phyloP scores from a whole-genome alignment of 1,140 invertebrate genomes.

The Ceratosolen solmsi region DNA sequence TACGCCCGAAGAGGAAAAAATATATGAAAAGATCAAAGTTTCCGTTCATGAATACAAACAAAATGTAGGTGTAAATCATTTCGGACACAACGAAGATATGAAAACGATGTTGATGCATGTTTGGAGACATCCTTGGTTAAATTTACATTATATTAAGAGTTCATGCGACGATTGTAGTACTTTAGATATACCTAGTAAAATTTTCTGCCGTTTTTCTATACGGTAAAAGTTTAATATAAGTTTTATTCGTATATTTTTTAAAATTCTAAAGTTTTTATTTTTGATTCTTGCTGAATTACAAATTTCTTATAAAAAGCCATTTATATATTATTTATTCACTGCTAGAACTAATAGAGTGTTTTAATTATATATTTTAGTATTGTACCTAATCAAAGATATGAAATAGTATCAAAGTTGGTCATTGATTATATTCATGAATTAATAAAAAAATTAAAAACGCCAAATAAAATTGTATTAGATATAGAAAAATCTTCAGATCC shows the following conservation, averaged over 20 bases:
- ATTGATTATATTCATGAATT: conserved; percentile 73
- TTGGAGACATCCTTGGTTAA: conserved; percentile 64
- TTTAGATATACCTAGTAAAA: conserved; percentile 51
- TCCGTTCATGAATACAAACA: conserved; percentile 73
- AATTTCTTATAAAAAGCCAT: no score
- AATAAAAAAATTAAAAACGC: conserved; percentile 73
- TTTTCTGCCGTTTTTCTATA: conserved; percentile 53
- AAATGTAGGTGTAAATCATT: conserved; percentile 71
- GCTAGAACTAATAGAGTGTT: no score
- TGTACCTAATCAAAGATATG: conserved; percentile 78
- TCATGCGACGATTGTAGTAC: conserved; percentile 41
- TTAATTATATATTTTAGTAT: conserved; percentile 65
- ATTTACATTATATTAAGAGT: conserved; percentile 52
- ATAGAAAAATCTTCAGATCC: conserved; percentile 46
- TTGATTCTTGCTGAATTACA: no score
- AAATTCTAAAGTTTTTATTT: conserved; percentile 7
- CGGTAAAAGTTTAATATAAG: conserved; percentile 40
- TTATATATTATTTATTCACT: no score
- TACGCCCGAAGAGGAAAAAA: conserved; percentile 74
- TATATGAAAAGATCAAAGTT: conserved; percentile 77
- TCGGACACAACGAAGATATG: conserved; percentile 61
- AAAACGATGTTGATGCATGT: conserved; percentile 62
- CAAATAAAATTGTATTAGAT: conserved; percentile 75
- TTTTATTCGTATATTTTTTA: not conserved
- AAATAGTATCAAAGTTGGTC: conserved; percentile 68